Base-by-base conservation (phyloP, 2,797 vertebrate species). In the Poliocrania exsul region DNA sequence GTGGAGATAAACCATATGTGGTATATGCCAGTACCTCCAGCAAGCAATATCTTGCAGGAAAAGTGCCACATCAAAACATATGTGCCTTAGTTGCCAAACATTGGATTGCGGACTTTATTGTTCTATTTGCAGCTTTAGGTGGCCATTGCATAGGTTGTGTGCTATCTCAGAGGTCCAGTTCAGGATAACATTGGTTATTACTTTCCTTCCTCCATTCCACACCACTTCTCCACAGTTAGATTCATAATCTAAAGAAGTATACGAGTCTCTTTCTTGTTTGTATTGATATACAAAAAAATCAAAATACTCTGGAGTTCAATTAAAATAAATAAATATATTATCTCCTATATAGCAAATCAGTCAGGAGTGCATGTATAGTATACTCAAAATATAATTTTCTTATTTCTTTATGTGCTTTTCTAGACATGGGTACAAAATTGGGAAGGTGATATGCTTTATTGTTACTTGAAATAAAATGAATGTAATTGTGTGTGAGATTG, bases 1-100 rank as follows among this genome's bases (percentile, higher is more conserved):
- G 40, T 61, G 56, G n/a, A 84, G 38, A 6, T 58, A 61, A 0
- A 19, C 21, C 26, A 8, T 6, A 6, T 0, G 0, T 58, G 47
- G 29, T 79, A 42, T 42, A 17, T 91, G 51, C 46, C 49, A 49
- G 20, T 44, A 82, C 71, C 51, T 92, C 51, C 24, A 74, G 56
- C 46, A 67, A 29, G n/a, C 29, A 67, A 1, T 57, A 71, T 66
- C 73, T 64, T 80, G 33, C 44, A 66, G 65, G n/a, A 61, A 7
- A 54, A 84, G 16, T 74, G 21, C 26, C 46, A 28, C 0, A 0
- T 79, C 58, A 64, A 80, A 91, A 38, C 26, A 2, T 8, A 56
- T 81, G 20, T 51, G 20, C 24, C 8, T 85, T 9, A 24, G 21
- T 42, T 93, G 46, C 57, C 54, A 80, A 31, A 62, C 3, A 11